A percentile compares a stretch with the other conserved stretches of the same genome.
phyloP scores from a whole-genome alignment of 2,797 vertebrate species.

The Meda fulgida region DNA sequence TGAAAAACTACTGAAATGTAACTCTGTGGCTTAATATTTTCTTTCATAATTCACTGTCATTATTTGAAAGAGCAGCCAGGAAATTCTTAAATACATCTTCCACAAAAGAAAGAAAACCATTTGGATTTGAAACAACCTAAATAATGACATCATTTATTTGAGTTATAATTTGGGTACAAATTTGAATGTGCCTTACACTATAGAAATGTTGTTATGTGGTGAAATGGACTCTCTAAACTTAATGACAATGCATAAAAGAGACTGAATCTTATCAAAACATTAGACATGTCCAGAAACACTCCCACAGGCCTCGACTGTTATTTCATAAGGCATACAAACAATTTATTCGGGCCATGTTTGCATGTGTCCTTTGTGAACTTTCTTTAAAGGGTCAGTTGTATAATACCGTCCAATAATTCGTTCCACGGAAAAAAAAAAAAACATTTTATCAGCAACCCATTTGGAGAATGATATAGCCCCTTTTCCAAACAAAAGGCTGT shows the following conservation, averaged over 20 bases:
- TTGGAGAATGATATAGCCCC: background rate
- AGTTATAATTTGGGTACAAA: background rate
- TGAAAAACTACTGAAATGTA: background rate
- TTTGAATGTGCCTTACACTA: background rate
- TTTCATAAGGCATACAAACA: background rate
- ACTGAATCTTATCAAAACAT: background rate
- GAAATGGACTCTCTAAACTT: background rate
- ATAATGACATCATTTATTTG: constrained; percentile 12
- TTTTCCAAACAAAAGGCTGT: constrained; percentile 28
- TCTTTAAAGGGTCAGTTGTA: background rate
- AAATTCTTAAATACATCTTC: background rate
- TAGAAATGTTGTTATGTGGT: background rate
- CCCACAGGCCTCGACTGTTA: constrained; percentile 6
- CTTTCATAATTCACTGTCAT: background rate
- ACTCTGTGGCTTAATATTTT: background rate
- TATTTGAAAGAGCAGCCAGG: background rate
- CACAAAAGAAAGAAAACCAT: background rate
- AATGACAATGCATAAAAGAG: constrained; percentile 2
- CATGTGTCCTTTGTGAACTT: constrained; percentile 39
- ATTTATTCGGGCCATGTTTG: background rate
- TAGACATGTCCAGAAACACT: constrained; percentile 14
- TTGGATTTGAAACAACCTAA: background rate
- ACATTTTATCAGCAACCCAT: background rate
- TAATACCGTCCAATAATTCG: background rate
- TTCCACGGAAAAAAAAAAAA: constrained; percentile 24